These are phyloP conservation scores for Cetonia aurata DNA, from an alignment of 2,888 invertebrate species.

Conservation along the genomic window DNA sequence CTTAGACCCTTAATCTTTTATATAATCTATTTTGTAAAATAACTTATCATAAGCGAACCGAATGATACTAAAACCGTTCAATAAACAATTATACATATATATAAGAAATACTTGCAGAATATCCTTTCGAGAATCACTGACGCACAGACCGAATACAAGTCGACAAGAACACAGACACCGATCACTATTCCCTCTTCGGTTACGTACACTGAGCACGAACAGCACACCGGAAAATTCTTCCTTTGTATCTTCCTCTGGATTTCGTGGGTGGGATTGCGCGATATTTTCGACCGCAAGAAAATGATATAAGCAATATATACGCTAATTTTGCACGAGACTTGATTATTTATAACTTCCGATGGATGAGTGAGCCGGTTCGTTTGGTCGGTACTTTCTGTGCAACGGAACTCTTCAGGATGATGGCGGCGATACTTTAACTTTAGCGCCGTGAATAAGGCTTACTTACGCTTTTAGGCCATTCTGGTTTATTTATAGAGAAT, in stretches of 20 bases:
- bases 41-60: no score
- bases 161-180: no score
- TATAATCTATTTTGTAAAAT: no score
- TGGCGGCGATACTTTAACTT: slow-evolving; percentile 1
- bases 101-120: no score
- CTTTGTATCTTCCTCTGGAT: background rate
- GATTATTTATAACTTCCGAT: slow-evolving; percentile 9
- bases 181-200: no score
- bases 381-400: background rate
- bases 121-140: no score
- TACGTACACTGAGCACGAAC: no score
- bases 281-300: slow-evolving; percentile 2
- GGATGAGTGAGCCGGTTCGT: background rate
- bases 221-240: no score
- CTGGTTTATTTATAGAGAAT: background rate
- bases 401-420: background rate
- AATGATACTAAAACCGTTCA: no score
- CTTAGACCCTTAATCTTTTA: no score
- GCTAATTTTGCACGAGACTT: background rate
- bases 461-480: background rate
- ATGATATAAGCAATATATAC: background rate
- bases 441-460: background rate
- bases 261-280: slow-evolving; percentile 1
- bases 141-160: no score
- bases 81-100: no score